phyloP scores from a whole-genome alignment of 2,888 invertebrate species.

The Electrophaes corylata region DNA sequence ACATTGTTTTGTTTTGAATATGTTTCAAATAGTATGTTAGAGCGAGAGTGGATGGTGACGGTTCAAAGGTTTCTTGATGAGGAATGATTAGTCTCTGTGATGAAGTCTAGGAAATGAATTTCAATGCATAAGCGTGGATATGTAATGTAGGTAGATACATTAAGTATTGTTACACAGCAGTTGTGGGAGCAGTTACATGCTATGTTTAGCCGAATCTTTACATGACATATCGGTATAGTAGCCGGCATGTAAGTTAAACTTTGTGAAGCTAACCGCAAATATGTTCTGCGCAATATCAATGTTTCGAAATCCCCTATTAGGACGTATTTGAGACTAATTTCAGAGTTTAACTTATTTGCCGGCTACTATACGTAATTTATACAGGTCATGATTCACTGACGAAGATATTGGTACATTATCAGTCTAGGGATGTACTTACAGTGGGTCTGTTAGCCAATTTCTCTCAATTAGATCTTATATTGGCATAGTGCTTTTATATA shows the following conservation, averaged over 20 bases:
- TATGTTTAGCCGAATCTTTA: constrained; percentile 47
- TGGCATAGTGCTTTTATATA: constrained; percentile 57
- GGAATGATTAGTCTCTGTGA: constrained; percentile 79
- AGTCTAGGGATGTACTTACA: constrained; percentile 53
- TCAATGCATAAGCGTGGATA: constrained; percentile 66
- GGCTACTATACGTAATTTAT: constrained; percentile 10
- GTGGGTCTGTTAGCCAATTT: constrained; percentile 66
- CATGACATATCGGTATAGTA: constrained; percentile 61
- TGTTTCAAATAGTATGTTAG: constrained; percentile 62
- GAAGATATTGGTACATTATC: constrained; percentile 50
- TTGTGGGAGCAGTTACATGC: constrained; percentile 41
- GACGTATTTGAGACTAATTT: background rate
- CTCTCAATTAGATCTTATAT: constrained; percentile 64
- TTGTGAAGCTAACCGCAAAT: background rate
- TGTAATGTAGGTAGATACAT: constrained; percentile 41
- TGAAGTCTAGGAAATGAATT: constrained; percentile 73
- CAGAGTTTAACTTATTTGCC: constrained; percentile 6
- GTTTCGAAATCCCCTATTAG: background rate
- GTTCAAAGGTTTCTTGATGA: constrained; percentile 64
- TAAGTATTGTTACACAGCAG: constrained; percentile 55
- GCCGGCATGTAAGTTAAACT: background rate
- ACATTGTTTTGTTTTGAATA: constrained; percentile 63
- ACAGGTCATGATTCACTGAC: constrained; percentile 49
- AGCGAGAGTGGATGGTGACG: constrained; percentile 71
- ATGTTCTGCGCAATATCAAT: background rate